Conservation (phyloP, 2,888 invertebrate species). For the Antheraea yamamai region DNA sequence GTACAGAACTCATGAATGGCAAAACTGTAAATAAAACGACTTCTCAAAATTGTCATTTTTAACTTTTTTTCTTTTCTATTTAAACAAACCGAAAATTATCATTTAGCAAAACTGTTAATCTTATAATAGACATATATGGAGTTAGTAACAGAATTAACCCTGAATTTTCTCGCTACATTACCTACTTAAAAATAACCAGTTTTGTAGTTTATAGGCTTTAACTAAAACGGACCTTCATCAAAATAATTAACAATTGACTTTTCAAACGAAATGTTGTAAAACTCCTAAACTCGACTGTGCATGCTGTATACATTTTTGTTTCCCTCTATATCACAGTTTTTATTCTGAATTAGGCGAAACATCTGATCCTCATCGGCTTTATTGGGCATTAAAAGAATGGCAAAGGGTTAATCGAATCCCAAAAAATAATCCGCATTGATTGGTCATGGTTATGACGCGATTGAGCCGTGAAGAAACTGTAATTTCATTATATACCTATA, state of each 20-base stretch:
- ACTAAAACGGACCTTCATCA: not conserved
- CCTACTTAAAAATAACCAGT: not conserved
- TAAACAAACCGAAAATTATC: not conserved
- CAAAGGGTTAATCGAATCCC: no score
- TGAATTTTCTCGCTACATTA: not conserved
- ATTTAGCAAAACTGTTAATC: not conserved
- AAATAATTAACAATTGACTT: not conserved
- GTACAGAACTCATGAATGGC: not conserved
- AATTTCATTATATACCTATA: no score
- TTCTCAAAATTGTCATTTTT: not conserved
- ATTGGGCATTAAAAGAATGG: no score
- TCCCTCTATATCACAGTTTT: not conserved
- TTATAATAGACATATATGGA: not conserved
- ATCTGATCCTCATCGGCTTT: no score
- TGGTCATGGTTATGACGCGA: no score
- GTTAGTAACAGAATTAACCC: not conserved
- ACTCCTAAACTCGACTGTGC: not conserved
- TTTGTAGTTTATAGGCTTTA: not conserved
- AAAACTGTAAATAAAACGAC: not conserved
- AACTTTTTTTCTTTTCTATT: not conserved
- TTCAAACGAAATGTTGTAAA: not conserved
- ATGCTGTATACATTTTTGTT: not conserved
- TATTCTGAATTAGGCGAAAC: not conserved
- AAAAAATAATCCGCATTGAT: no score
- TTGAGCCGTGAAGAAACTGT: no score